Conservation (phyloP, 2,797 vertebrate genomes). For the Thamnophis elegans region DNA sequence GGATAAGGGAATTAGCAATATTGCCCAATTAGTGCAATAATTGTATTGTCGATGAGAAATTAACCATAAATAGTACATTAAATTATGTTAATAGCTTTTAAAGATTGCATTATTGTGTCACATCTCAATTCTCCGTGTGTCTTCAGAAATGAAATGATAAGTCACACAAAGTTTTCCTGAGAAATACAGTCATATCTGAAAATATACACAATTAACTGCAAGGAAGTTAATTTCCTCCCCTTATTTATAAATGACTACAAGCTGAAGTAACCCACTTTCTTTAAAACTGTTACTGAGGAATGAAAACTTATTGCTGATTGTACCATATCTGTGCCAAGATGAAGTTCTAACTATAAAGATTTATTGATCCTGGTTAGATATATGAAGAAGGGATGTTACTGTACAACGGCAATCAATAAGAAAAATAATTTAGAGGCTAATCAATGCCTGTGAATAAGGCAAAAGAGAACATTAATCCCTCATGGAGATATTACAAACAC, state of each 20-base stretch:
- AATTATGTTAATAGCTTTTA: not conserved
- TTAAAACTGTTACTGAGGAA: constrained; percentile 48
- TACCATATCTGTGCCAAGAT: constrained; percentile 21
- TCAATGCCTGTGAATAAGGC: constrained; percentile 58
- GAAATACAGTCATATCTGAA: not conserved
- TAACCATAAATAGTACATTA: not conserved
- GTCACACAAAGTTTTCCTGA: not conserved
- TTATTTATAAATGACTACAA: constrained; percentile 25
- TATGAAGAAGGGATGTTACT: constrained; percentile 51
- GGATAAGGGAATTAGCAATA: not conserved
- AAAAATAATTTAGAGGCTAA: constrained; percentile 63
- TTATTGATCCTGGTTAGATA: constrained; percentile 51
- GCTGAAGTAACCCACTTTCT: constrained; percentile 31
- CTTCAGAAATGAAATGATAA: constrained; percentile 10
- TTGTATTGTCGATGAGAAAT: not conserved
- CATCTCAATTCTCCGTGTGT: not conserved
- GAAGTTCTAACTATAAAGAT: constrained; percentile 52
- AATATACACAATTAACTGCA: constrained; percentile 11
- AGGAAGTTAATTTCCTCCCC: constrained; percentile 13
- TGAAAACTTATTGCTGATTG: constrained; percentile 52
- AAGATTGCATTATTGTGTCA: not conserved
- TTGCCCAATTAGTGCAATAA: not conserved
- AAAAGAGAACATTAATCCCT: constrained; percentile 65
- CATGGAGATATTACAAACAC: constrained; percentile 55
- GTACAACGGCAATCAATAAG: constrained; percentile 60